Percentiles rank a stretch among this genome's conserved stretches.
phyloP scores from a whole-genome alignment of 1,140 invertebrate species.

The Diuraphis noxia region DNA sequence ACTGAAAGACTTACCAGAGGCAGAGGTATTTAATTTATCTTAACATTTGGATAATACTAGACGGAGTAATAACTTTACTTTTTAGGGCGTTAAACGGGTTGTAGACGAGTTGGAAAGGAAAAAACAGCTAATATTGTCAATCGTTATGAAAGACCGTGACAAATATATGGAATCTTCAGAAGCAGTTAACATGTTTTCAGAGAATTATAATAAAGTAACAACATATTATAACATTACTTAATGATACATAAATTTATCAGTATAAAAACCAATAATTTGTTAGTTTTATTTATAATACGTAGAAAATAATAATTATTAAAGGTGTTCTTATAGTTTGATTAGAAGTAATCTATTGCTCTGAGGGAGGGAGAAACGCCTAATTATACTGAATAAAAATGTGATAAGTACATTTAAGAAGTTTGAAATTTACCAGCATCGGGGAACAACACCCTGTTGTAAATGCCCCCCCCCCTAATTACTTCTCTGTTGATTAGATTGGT shows the following conservation, averaged over 20 bases:
- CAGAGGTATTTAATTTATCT: constrained; percentile 9
- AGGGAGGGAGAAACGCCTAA: no score
- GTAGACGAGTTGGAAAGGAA: constrained; percentile 77
- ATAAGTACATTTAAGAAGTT: no score
- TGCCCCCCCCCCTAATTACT: no score
- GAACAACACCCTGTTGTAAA: no score
- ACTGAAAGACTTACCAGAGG: constrained; percentile 34
- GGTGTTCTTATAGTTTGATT: neutral
- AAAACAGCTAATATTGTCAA: constrained; percentile 69
- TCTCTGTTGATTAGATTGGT: no score
- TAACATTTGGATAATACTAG: neutral
- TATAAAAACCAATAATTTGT: neutral
- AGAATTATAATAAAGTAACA: constrained; percentile 70
- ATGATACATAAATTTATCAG: neutral
- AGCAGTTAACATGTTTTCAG: constrained; percentile 71
- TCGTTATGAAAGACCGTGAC: constrained; percentile 73
- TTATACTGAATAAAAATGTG: no score
- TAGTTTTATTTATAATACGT: neutral
- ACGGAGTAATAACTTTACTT: neutral
- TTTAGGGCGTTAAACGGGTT: constrained; percentile 66
- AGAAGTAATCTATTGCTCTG: no score
- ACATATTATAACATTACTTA: neutral
- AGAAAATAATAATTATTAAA: neutral
- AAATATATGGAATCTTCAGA: constrained; percentile 72
- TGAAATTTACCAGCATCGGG: no score